These are phyloP conservation scores for Hecatera dysodea DNA, from an alignment of 2,888 invertebrate species.

Conservation along the genomic window DNA sequence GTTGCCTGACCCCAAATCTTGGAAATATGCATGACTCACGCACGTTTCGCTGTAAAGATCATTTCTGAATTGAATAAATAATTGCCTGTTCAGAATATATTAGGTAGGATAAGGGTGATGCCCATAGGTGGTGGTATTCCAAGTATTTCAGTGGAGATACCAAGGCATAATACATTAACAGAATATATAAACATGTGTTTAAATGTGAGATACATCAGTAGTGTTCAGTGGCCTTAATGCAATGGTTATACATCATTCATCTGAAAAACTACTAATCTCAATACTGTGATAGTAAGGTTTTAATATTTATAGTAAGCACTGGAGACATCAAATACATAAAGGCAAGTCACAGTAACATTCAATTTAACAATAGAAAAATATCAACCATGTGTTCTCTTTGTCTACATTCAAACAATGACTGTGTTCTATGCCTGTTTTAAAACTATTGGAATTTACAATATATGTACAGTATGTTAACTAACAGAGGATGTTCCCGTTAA, in stretches of 20 bases:
- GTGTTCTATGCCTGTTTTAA: neutral
- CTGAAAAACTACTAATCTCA: neutral
- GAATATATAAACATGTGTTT: constrained; percentile 27
- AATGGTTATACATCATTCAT: neutral
- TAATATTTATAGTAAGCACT: neutral
- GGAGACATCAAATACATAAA: neutral
- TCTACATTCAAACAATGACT: constrained; percentile 1
- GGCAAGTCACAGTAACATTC: neutral
- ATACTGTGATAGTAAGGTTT: neutral
- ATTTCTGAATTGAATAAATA: constrained; percentile 49
- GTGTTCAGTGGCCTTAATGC: neutral
- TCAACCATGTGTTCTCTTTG: constrained; percentile 9
- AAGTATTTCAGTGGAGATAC: constrained; percentile 2
- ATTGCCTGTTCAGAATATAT: constrained; percentile 28
- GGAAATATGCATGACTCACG: constrained; percentile 59
- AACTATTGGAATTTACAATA: neutral
- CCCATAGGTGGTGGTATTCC: constrained; percentile 11
- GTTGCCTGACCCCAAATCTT: constrained; percentile 37
- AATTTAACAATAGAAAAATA: neutral
- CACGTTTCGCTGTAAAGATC: constrained; percentile 38
- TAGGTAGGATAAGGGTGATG: neutral
- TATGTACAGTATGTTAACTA: no score
- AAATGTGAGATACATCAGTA: constrained; percentile 1
- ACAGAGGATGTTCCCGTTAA: no score
- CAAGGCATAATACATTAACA: neutral